A percentile compares a stretch with the other conserved stretches of the same genome.
Conservation (phyloP, 2,888 invertebrate genomes). For the Eristalis pertinax region DNA sequence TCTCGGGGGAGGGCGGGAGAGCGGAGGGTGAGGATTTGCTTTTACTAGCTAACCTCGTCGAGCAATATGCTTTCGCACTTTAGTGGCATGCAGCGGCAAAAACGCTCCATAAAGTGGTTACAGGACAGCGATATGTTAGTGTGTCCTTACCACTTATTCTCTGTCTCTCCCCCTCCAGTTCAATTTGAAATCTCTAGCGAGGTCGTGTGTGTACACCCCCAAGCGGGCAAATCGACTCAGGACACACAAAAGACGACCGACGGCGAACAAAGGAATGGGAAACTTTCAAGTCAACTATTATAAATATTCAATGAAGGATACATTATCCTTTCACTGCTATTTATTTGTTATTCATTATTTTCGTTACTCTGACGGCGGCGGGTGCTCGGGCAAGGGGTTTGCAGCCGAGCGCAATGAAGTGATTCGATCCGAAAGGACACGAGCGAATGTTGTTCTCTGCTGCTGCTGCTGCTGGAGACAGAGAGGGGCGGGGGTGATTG, state of each 20-base stretch:
- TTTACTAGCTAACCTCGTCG: constrained; percentile 5
- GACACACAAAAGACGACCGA: constrained; percentile 30
- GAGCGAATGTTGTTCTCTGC: not conserved
- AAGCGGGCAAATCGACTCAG: not conserved
- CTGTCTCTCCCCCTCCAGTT: not conserved
- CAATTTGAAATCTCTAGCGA: constrained; percentile 19
- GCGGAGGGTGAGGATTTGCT: not conserved
- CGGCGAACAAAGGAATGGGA: constrained; percentile 46
- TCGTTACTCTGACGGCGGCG: constrained; percentile 2
- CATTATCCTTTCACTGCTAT: constrained; percentile 63
- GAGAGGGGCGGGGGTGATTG: not conserved
- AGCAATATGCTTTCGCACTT: constrained; percentile 46
- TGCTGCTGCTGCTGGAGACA: not conserved
- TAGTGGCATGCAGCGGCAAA: constrained; percentile 4
- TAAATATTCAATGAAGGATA: constrained; percentile 71
- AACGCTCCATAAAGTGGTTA: constrained; percentile 33
- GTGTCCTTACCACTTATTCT: constrained; percentile 18
- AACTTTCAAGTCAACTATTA: constrained; percentile 59
- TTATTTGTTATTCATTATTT: constrained; percentile 26
- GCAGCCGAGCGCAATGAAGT: not conserved
- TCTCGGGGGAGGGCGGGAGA: not conserved
- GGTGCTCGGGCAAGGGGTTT: not conserved
- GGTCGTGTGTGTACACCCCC: not conserved
- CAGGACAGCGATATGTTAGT: not conserved
- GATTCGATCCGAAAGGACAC: not conserved